Evolutionary conservation across 2,888 invertebrate genomes (phyloP), one percentile per base, ranked within the genome.

Genomic region (Strigamia crassipes): DNA sequence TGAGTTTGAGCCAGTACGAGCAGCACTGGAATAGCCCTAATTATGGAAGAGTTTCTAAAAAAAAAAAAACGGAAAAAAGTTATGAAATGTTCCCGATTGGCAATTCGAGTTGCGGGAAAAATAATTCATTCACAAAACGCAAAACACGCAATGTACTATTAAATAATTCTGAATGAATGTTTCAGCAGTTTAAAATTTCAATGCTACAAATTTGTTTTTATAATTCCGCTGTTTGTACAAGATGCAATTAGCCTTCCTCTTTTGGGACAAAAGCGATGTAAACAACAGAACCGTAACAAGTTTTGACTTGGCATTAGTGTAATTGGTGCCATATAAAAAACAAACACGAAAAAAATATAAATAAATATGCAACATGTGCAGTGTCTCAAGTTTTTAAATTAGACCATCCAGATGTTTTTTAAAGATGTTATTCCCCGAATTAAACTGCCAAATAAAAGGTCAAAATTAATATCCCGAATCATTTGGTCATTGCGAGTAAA

Each of bases 11-110:
- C 61, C 0, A 61, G 18, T 61, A 21, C 21, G 21, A 56, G 56
- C 56, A 21, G 56, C 56, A 56, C 56, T 56, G 61, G 18, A 61
- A 61, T 61, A 18, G 61, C 61, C 61, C 61, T 61, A 61, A 61
- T 61, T 61, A 61, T 23, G 61, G 61, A 61, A 61, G 5, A 18
- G 61, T 10, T 61, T 23, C 21, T 61, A 18, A 61, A 61, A 51
- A 51, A 12, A 51, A 61, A 51, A 51, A 12, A 51, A 18, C 0
- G 18, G 10, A n/a, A 51, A 18, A 51, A 51, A 51, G 51, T 38
- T 38, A 38, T 38, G 6, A 38, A 38, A 38, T 38, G 38, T 38
- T 10, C 6, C 38, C 38, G 10, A 38, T 38, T 10, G 38, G 10
- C 38, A 38, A 38, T 38, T 38, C 46, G 15, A 46, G 15, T n/a